Evolutionary conservation across 1,140 invertebrate genomes (phyloP).

Genomic region (Drosophila takahashii): DNA sequence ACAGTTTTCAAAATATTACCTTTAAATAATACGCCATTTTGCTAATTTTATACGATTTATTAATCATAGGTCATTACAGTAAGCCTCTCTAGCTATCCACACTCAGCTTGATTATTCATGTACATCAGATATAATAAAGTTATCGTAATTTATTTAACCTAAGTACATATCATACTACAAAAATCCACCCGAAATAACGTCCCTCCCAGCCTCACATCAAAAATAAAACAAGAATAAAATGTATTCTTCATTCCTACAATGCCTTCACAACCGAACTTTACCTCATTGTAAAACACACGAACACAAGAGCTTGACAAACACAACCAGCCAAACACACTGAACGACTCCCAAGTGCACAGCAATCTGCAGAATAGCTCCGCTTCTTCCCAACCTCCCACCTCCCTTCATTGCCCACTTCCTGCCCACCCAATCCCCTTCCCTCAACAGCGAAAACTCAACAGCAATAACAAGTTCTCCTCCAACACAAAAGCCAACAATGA

Average conservation of each 20-base stretch:
- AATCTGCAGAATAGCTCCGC: slow-evolving; percentile 48
- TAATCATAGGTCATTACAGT: neutral
- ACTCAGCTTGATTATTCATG: neutral
- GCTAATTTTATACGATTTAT: too few species aligned
- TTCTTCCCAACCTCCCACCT: neutral
- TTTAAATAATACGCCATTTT: too few species aligned
- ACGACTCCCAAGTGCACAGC: slow-evolving; percentile 74
- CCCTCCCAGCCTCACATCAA: slow-evolving; percentile 10
- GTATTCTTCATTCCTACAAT: slow-evolving; percentile 69
- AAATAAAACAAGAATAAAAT: slow-evolving; percentile 36
- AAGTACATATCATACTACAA: slow-evolving; percentile 58
- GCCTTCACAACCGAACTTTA: slow-evolving; percentile 81
- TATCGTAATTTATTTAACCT: slow-evolving; percentile 67
- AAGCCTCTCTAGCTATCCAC: neutral
- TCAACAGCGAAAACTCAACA: slow-evolving; percentile 36
- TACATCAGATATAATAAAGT: slow-evolving; percentile 8
- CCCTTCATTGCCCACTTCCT: slow-evolving; percentile 5
- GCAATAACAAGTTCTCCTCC: slow-evolving; percentile 33
- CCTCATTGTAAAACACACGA: slow-evolving; percentile 78
- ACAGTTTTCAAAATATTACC: too few species aligned
- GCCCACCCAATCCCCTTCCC: slow-evolving; percentile 8
- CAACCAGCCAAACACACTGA: slow-evolving; percentile 53
- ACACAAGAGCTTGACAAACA: slow-evolving; percentile 68
- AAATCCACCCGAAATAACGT: slow-evolving; percentile 7
- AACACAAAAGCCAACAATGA: slow-evolving; percentile 51